phyloP scores from a whole-genome alignment of 2,888 invertebrate genomes.

The Catocala fraxini region DNA sequence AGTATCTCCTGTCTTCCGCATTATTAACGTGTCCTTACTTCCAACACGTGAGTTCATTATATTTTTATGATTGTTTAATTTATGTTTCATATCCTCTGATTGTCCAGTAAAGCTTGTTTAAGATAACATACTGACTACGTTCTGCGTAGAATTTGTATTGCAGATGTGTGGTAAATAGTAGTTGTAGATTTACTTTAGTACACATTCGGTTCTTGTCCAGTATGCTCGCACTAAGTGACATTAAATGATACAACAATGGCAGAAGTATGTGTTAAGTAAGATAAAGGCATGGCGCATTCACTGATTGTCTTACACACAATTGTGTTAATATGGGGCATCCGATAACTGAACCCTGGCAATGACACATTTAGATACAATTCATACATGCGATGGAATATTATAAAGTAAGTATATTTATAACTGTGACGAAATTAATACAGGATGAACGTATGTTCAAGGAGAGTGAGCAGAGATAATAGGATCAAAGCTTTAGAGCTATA shows the following conservation, averaged over 20 bases:
- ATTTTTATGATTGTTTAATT: conserved; percentile 32
- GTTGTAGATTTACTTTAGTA: conserved; percentile 10
- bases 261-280: conserved; percentile 15
- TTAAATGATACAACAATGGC: conserved; percentile 31
- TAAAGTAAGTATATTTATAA: background rate
- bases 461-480: too few relatives aligned
- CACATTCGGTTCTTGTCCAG: conserved; percentile 8
- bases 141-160: conserved; percentile 10
- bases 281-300: conserved; percentile 23
- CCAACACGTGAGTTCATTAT: conserved; percentile 23
- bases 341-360: conserved; percentile 56
- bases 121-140: conserved; percentile 26
- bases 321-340: conserved; percentile 34
- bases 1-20: conserved; percentile 67
- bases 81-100: conserved; percentile 24
- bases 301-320: conserved; percentile 27
- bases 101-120: conserved; percentile 33
- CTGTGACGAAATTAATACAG: too few relatives aligned
- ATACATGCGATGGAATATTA: background rate
- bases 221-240: conserved; percentile 15
- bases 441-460: too few relatives aligned
- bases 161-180: conserved; percentile 15
- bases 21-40: conserved; percentile 34
- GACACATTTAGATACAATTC: conserved; percentile 44
- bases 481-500: too few relatives aligned